Percentiles rank a stretch among this genome's conserved stretches.
Evolutionary conservation across 2,888 invertebrate genomes (phyloP).

Genomic region (Agrilus mali): DNA sequence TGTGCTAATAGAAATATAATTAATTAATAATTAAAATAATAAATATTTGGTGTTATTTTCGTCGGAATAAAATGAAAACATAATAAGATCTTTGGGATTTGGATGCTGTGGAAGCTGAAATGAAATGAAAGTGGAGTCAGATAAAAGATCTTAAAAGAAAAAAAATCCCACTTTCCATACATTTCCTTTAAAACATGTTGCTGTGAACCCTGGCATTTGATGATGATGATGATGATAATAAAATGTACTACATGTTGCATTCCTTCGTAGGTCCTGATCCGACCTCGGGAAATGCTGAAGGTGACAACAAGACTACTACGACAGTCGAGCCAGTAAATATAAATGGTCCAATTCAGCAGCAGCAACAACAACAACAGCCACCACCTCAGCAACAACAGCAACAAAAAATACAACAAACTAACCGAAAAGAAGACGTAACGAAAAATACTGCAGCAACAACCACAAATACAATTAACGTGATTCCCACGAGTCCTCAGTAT

Average conservation of each 20-base stretch:
- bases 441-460: conserved; percentile 15
- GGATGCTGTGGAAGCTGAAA: too few relatives aligned
- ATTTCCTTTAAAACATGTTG: too few relatives aligned
- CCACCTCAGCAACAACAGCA: conserved; percentile 13
- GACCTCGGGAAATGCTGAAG: conserved; percentile 33
- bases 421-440: conserved; percentile 17
- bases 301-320: conserved; percentile 17
- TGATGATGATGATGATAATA: too few relatives aligned
- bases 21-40: too few relatives aligned
- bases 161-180: too few relatives aligned
- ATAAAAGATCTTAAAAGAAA: too few relatives aligned
- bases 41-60: too few relatives aligned
- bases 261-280: conserved; percentile 32
- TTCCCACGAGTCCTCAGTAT: conserved; percentile 53
- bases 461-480: conserved; percentile 35
- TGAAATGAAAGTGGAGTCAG: too few relatives aligned
- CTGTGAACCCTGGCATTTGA: too few relatives aligned
- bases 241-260: conserved; percentile 19
- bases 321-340: neutral
- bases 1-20: too few relatives aligned
- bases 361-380: conserved; percentile 13
- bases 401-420: conserved; percentile 12
- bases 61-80: neutral
- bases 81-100: conserved; percentile 6
- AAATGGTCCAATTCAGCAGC: neutral